Conservation (phyloP, 2,888 invertebrate species). For the Polylopha cassiicola region DNA sequence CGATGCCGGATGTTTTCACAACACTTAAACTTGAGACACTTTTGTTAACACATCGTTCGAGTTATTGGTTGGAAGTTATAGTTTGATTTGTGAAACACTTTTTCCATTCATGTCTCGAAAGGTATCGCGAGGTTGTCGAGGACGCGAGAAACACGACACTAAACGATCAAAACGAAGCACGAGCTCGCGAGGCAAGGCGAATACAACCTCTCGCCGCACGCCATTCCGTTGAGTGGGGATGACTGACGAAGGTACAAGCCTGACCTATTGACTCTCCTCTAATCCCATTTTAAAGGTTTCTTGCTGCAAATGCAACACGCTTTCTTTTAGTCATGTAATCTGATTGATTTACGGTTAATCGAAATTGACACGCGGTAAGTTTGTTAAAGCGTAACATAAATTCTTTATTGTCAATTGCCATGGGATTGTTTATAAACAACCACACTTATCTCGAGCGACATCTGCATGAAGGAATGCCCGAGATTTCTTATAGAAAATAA, state of each 20-base stretch:
- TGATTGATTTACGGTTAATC: conserved; percentile 2
- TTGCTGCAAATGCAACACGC: neutral
- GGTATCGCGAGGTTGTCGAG: conserved; percentile 47
- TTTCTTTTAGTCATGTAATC: conserved; percentile 9
- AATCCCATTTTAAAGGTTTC: conserved; percentile 15
- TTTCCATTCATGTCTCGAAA: conserved; percentile 51
- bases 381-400: neutral
- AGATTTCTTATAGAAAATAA: neutral
- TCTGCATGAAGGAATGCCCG: conserved; percentile 8
- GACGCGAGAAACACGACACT: conserved; percentile 62
- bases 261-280: conserved; percentile 49
- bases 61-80: conserved; percentile 29
- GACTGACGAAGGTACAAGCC: conserved; percentile 54
- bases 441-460: conserved; percentile 10
- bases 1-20: conserved; percentile 46
- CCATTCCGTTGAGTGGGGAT: conserved; percentile 61
- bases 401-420: neutral
- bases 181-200: conserved; percentile 35
- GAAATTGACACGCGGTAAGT: neutral
- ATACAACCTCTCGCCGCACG: conserved; percentile 64
- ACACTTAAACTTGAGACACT: conserved; percentile 24
- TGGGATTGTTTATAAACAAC: conserved; percentile 17
- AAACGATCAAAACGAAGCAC: conserved; percentile 32
- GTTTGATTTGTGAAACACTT: conserved; percentile 33
- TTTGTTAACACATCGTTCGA: conserved; percentile 39